Evolutionary conservation across 2,888 invertebrate genomes (phyloP), one percentile per base, ranked within the genome.

Genomic region (Ormyrus thymus): DNA sequence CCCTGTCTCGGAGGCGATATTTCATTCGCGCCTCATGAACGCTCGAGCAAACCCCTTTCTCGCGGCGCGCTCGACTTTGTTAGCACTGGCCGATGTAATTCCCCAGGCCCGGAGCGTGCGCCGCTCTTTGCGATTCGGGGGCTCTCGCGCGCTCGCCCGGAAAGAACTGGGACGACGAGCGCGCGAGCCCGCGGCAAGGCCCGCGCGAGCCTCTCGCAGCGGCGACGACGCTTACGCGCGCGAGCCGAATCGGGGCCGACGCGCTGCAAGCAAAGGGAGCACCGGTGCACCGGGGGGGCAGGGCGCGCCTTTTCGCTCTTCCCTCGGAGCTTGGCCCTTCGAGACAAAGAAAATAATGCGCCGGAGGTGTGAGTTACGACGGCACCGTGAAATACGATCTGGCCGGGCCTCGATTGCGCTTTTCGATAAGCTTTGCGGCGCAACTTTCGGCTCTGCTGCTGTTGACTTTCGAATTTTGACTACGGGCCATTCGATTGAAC

Each of bases 41-140:
- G 70, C n/a, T 59, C 50, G 11, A 50, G 59, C 58, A 29, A 43
- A 70, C 58, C 29, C 50, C 70, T 43, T 61, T 48, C 43, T 29
- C 56, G 29, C 50, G 11, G 29, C 29, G 29, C 29, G 53, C n/a
- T 69, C 69, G 68, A 76, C 75, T 76, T 76, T 76, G 69, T 76
- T 81, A 29, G 65, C 66, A 79, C 81, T 68, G 80, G 79, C 81
- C 76, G 82, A 82, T 82, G n/a, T n/a, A 82, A 82, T 83, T 81
- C 69, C 77, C 75, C 62, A 71, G 50, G 46, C 61, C 53, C 53
- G 75, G 66, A 76, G 82, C 80, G 77, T 75, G 78, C 75, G 29
- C 55, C 15, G 66, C 66, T 66, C 62, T 62, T 68, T 50, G 69
- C 8, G 11, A 51, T 15, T 62, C n/a, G 48, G 43, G 51, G 58